Conservation (phyloP, 2,113 vertebrate species). For the Brachyhypopomus occidentalis region DNA sequence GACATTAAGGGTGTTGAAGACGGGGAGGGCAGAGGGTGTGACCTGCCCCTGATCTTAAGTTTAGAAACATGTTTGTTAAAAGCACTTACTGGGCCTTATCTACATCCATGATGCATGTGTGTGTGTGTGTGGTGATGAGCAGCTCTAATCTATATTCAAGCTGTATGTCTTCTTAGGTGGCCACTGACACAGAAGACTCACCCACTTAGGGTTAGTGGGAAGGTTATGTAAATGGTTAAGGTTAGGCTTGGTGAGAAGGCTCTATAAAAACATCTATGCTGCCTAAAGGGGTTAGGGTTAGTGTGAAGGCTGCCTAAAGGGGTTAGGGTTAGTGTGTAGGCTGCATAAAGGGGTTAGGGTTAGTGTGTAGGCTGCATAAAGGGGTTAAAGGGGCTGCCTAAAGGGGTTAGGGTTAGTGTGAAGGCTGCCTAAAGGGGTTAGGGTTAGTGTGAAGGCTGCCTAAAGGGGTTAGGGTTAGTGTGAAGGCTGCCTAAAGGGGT, state of each 20-base stretch:
- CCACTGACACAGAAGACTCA: conserved; percentile 59
- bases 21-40: background rate
- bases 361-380: too few species aligned
- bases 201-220: conserved; percentile 2
- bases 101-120: conserved; percentile 5
- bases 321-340: too few species aligned
- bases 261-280: too few species aligned
- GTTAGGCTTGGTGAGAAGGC: too few species aligned
- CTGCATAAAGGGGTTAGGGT: too few species aligned
- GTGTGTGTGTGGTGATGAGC: conserved; percentile 17
- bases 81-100: conserved; percentile 1
- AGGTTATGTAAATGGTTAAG: background rate
- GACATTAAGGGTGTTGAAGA: background rate
- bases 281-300: too few species aligned
- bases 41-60: conserved; percentile 30
- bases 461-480: background rate
- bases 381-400: too few species aligned
- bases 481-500: background rate
- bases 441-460: too few species aligned
- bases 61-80: conserved; percentile 8
- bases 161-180: conserved; percentile 62
- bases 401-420: too few species aligned
- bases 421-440: too few species aligned
- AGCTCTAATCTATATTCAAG: conserved; percentile 58
- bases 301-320: too few species aligned